Evolutionary conservation across 2,797 vertebrate species (phyloP).

Genomic region (Hipposideros larvatus): DNA sequence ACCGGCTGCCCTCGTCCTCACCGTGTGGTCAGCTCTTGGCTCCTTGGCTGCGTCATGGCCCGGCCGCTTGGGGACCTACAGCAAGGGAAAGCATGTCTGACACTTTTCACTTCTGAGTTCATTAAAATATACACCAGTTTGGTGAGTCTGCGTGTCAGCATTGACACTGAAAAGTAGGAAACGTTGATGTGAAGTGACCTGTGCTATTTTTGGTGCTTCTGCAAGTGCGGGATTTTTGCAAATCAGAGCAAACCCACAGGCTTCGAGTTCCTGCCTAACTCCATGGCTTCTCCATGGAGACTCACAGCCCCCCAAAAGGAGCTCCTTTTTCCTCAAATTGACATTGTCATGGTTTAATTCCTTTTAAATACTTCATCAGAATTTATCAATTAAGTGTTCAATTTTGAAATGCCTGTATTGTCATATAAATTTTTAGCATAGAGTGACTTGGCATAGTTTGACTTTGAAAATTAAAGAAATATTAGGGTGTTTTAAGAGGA

Average conservation of each 20-base stretch:
- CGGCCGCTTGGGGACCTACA: background rate
- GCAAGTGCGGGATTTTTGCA: background rate
- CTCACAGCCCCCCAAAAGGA: too few relatives aligned
- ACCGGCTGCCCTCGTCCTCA: background rate
- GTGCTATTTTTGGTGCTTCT: background rate
- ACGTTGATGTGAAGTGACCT: background rate
- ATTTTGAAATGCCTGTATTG: too few relatives aligned
- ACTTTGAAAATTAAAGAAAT: too few relatives aligned
- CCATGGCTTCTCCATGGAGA: background rate
- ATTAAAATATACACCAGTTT: background rate
- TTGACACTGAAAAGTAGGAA: background rate
- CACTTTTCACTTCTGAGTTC: constrained; percentile 14
- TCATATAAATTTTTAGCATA: too few relatives aligned
- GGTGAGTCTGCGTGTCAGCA: background rate
- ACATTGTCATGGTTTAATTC: too few relatives aligned
- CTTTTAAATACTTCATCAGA: too few relatives aligned
- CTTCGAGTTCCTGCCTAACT: background rate
- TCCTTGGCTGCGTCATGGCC: background rate
- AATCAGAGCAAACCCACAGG: background rate
- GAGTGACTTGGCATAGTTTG: too few relatives aligned
- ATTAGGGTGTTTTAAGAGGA: too few relatives aligned
- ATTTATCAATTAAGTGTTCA: too few relatives aligned
- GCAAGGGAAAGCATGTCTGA: background rate
- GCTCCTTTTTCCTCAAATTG: too few relatives aligned
- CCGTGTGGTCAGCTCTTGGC: background rate